Conservation (phyloP, 1,140 invertebrate genomes). For the Hypothenemus hampei region DNA sequence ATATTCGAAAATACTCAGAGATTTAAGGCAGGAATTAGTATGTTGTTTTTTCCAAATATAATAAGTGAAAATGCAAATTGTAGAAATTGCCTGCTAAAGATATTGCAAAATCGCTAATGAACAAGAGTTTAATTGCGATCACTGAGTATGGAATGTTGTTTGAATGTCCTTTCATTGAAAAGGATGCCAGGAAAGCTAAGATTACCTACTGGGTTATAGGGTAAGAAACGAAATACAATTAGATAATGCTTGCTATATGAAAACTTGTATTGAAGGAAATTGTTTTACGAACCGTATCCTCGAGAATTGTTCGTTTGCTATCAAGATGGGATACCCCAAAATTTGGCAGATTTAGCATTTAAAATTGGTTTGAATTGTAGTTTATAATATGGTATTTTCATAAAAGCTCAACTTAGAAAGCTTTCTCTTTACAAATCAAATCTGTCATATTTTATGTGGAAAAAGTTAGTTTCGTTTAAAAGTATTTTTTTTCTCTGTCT, state of each 20-base stretch:
- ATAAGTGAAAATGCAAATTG: conserved; percentile 18
- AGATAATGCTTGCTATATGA: background rate
- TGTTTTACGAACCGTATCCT: conserved; percentile 65
- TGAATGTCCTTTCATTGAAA: conserved; percentile 46
- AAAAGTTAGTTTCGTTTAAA: too few relatives aligned
- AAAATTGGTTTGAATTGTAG: conserved; percentile 47
- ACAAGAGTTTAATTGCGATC: conserved; percentile 71
- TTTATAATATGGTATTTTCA: too few relatives aligned
- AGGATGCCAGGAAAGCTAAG: conserved; percentile 36
- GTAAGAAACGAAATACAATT: conserved; percentile 33
- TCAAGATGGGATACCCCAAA: conserved; percentile 70
- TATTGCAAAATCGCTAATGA: conserved; percentile 51
- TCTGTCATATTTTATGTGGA: too few relatives aligned
- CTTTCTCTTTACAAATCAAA: too few relatives aligned
- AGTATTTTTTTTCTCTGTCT: too few relatives aligned
- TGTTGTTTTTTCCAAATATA: conserved; percentile 5
- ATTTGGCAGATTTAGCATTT: conserved; percentile 76
- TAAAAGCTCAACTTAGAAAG: too few relatives aligned
- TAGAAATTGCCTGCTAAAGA: conserved; percentile 55
- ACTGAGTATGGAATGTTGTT: conserved; percentile 69
- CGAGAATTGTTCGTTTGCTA: conserved; percentile 77
- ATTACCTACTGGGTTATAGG: conserved; percentile 48
- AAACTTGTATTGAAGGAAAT: conserved; percentile 51
- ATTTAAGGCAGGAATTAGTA: conserved; percentile 60
- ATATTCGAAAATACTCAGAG: conserved; percentile 64